Evolutionary conservation across 2,888 invertebrate species (phyloP), one percentile per base, ranked within the genome.

Genomic region (Harpagoxenus sublaevis): DNA sequence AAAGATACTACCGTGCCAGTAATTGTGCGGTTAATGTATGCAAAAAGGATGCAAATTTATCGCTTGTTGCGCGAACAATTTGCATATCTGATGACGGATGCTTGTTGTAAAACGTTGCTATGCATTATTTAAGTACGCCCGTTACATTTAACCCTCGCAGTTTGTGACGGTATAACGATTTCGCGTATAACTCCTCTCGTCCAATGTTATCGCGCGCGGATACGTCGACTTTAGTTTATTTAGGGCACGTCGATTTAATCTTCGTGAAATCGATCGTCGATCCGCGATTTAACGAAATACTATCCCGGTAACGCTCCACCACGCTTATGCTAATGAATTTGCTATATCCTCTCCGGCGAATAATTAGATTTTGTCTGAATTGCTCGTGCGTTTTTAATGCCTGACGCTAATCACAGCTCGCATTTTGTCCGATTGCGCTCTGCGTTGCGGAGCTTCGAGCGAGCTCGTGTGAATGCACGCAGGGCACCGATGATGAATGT

Each of bases 331-430:
- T 89, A 85, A 89, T 89, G 87, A 78, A 86, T 86, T 86, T 85
- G 86, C 87, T 85, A 89, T 89, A 87, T 83, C 77, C 84, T 83
- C 81, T 70, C 68, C 70, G 83, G 55, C 86, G 85, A 86, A 89
- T 87, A 87, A 89, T 86, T 87, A 86, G 85, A 82, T 71, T 86
- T 57, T 68, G 62, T 55, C 65, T 48, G 83, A 23, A 23, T 53
- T 73, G 68, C 57, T 51, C 87, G 84, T 65, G 83, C 83, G 82
- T 86, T 89, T 89, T 89, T 89, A 86, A 86, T 86, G 84, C 66
- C 65, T 31, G 84, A 62, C 71, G 48, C 55, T 74, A 53, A 71
- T 57, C 68, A 60, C 23, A 68, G 18, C 42, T 28, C 42, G 55
- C 78, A 57, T 66, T 66, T 78, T 62, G 66, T 66, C 70, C 57